Conservation (phyloP, 2,888 invertebrate species). For the Drepanosiphum platanoidis region DNA sequence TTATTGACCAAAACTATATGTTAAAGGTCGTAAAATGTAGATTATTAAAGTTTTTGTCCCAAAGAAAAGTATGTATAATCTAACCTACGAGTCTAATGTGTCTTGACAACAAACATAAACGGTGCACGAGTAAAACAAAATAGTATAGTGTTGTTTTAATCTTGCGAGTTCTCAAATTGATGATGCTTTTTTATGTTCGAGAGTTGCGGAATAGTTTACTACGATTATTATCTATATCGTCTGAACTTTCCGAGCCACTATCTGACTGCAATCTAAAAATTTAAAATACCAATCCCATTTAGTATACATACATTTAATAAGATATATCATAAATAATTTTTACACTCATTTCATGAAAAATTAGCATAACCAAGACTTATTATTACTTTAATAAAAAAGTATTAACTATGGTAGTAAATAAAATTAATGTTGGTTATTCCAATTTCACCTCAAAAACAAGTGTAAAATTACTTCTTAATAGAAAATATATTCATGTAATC, state of each 20-base stretch:
- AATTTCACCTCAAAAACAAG: too few species aligned
- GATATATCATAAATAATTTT: too few species aligned
- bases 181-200: slow-evolving; percentile 33
- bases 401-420: too few species aligned
- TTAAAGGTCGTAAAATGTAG: slow-evolving; percentile 25
- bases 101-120: slow-evolving; percentile 43
- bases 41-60: slow-evolving; percentile 57
- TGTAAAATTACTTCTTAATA: too few species aligned
- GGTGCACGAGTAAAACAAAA: slow-evolving; percentile 47
- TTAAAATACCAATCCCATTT: not conserved
- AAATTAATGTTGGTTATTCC: not conserved
- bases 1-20: slow-evolving; percentile 43
- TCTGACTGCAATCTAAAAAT: slow-evolving; percentile 53
- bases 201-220: slow-evolving; percentile 45
- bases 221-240: slow-evolving; percentile 40
- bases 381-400: too few species aligned
- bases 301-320: too few species aligned
- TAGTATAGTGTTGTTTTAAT: slow-evolving; percentile 27
- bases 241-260: slow-evolving; percentile 51
- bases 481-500: too few species aligned
- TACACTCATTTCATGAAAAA: too few species aligned
- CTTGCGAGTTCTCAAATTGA: slow-evolving; percentile 23
- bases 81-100: slow-evolving; percentile 44
- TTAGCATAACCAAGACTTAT: too few species aligned
- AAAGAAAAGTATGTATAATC: slow-evolving; percentile 50